Base-by-base conservation (phyloP, 2,888 invertebrate genomes). In the Nephrocerus scutellatus region DNA sequence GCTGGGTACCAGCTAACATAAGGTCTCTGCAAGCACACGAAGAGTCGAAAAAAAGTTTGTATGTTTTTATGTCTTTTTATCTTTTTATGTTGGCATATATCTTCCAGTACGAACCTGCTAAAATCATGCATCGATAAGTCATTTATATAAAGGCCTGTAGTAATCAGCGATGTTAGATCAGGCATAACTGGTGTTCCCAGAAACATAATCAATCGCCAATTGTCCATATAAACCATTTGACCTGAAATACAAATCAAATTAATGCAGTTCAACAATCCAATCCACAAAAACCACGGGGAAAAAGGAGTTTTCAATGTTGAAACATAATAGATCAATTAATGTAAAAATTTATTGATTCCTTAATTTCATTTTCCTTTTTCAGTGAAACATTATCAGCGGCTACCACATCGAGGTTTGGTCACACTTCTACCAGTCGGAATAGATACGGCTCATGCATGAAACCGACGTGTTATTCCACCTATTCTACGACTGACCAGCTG, bases 121-220 rank as follows among this genome's bases (percentile, higher is more conserved):
- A 95, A 96, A 63, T 97, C 97, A 60, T 97, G 96, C 86, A 97
- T 91, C n/a, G 95, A 95, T 35, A 97, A 75, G 70, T 97, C 97
- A 62, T 97, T 97, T 62, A 97, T 93, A 63, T 91, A 97, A 1
- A 97, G 76, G 0, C 96, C 95, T 0, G 92, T 88, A 30, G 85
- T 84, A 45, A 93, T 86, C 54, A 97, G 77, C 1, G 90, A 84
- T n/a, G 88, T 85, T 31, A 96, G 72, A 65, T 93, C 91, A 0
- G 89, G 88, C 90, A 96, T 91, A 21, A 95, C 89, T 0, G 96
- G 96, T 0, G 95, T 92, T 6, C 92, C 93, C 35, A 97, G 72
- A 62, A 93, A 97, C 80, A 96, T 88, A 72, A 97, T 90, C 82
- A 92, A 87, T 47, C 87, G 80, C 97, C 97, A 97, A 60, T 93